A percentile compares a stretch with the other conserved stretches of the same genome.
These are phyloP conservation scores for Octopus sinensis DNA, from an alignment of 1,140 invertebrate genomes.

Conservation along the genomic window DNA sequence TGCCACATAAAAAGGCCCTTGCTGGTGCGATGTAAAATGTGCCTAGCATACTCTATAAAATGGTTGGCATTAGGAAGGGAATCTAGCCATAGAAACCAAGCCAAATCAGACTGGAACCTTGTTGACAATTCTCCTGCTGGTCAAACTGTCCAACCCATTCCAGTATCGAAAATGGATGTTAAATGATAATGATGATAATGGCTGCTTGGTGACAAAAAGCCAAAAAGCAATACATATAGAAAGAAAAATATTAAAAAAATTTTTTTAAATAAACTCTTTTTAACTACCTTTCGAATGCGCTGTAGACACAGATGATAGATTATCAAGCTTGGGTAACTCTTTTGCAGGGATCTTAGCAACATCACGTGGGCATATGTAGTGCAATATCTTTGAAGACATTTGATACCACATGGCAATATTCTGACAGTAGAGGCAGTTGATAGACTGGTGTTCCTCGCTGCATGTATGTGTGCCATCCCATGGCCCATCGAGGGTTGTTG, in stretches of 20 bases:
- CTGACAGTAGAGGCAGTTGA: slow-evolving; percentile 87
- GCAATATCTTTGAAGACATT: slow-evolving; percentile 74
- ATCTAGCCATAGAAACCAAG: no score
- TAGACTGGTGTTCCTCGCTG: slow-evolving; percentile 56
- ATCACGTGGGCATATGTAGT: slow-evolving; percentile 66
- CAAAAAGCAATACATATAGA: slow-evolving; percentile 15
- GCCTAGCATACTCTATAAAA: no score
- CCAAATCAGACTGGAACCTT: no score
- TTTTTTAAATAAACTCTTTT: not conserved
- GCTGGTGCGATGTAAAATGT: no score
- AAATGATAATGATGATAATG: no score
- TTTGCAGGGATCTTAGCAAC: slow-evolving; percentile 51
- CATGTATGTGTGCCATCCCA: slow-evolving; percentile 76
- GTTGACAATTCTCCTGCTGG: no score
- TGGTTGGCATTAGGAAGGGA: no score
- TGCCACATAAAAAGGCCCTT: no score
- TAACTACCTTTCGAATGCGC: not conserved
- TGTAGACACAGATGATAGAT: slow-evolving; percentile 18
- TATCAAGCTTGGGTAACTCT: slow-evolving; percentile 52
- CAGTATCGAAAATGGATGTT: no score
- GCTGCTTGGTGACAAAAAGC: not conserved
- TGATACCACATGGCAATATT: slow-evolving; percentile 91
- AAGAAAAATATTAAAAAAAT: not conserved
- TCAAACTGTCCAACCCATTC: no score
- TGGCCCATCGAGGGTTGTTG: slow-evolving; percentile 75